phyloP scores from a whole-genome alignment of 2,113 vertebrate species.

The Columbina picui region DNA sequence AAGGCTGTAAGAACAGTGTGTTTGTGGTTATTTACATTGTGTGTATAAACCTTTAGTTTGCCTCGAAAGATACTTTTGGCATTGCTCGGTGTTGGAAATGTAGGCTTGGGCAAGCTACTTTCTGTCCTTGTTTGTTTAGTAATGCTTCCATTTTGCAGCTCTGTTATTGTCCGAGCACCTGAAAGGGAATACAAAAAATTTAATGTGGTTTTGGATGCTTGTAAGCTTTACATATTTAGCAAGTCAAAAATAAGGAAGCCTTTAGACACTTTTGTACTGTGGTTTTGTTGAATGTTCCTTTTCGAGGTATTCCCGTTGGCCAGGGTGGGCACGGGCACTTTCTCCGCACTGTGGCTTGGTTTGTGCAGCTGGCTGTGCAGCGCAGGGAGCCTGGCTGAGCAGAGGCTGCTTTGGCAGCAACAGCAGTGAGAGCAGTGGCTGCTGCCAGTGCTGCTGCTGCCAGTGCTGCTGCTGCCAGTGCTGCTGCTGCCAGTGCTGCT shows the following conservation, averaged over 20 bases:
- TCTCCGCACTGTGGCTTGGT: neutral
- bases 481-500: neutral
- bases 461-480: neutral
- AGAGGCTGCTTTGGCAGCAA: neutral
- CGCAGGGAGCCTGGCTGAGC: neutral
- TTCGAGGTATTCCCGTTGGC: neutral
- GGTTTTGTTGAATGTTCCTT: neutral
- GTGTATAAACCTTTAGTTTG: neutral
- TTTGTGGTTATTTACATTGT: neutral
- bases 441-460: neutral
- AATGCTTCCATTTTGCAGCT: neutral
- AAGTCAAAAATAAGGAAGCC: neutral
- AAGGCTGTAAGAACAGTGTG: neutral
- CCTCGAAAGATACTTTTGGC: neutral
- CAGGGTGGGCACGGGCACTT: neutral
- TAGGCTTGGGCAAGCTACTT: neutral
- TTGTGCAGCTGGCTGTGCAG: neutral
- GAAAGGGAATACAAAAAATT: neutral
- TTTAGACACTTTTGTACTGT: neutral
- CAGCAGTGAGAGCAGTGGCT: neutral
- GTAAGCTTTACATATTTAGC: neutral
- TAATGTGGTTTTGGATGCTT: neutral
- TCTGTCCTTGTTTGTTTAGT: neutral
- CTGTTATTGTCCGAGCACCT: neutral
- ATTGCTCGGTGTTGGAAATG: neutral